phyloP scores from a whole-genome alignment of 2,113 vertebrate species.

The Loxodonta africana region DNA sequence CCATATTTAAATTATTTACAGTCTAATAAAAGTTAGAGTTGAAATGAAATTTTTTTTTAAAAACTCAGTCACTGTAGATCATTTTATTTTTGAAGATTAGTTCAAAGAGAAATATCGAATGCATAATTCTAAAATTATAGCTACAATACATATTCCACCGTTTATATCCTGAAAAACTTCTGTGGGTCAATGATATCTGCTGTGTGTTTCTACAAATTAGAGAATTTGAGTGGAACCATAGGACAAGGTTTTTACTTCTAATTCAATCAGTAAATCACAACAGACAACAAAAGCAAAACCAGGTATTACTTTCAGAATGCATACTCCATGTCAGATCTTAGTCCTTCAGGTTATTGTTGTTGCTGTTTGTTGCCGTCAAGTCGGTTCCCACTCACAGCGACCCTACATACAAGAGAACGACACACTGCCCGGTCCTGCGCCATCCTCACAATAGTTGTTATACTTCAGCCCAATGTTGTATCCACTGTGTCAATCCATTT shows the following conservation, averaged over 20 bases:
- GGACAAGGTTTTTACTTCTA: not conserved
- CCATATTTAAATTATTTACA: slow-evolving; percentile 6
- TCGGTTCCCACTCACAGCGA: no score
- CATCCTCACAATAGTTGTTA: no score
- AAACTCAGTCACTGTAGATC: not conserved
- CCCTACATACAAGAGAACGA: no score
- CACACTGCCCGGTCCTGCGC: no score
- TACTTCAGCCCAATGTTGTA: no score
- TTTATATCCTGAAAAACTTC: slow-evolving; percentile 16
- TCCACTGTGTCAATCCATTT: no score
- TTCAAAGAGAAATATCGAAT: slow-evolving; percentile 8
- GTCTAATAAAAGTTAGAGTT: not conserved
- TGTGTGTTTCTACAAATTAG: slow-evolving; percentile 13
- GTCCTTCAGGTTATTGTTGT: not conserved
- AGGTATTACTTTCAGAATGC: not conserved
- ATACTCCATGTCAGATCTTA: not conserved
- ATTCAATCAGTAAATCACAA: not conserved
- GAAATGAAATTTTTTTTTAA: not conserved
- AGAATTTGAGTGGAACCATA: not conserved
- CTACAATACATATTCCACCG: not conserved
- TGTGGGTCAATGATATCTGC: not conserved
- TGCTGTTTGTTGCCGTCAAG: no score
- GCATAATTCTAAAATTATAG: not conserved
- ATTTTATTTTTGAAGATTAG: slow-evolving; percentile 24
- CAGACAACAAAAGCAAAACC: not conserved